These are phyloP conservation scores for Menidia menidia DNA, from an alignment of 2,797 vertebrate genomes.

Conservation along the genomic window DNA sequence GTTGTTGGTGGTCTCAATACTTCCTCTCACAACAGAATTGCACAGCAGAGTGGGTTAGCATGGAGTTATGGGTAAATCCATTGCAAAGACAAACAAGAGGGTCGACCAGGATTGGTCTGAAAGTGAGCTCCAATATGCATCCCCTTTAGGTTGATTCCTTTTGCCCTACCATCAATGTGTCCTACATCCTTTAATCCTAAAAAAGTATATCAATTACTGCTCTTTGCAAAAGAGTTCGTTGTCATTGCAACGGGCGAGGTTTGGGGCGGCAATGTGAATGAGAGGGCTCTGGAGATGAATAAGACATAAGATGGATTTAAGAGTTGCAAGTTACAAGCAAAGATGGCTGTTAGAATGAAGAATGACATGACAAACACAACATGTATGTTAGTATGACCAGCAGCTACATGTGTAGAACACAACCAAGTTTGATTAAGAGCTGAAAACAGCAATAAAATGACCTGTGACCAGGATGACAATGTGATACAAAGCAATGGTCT, in stretches of 20 bases:
- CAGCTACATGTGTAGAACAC: conserved; percentile 64
- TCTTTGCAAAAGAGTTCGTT: conserved; percentile 71
- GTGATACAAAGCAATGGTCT: conserved; percentile 59
- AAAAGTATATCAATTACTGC: conserved; percentile 45
- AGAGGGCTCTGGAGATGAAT: conserved; percentile 71
- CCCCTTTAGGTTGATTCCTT: conserved; percentile 47
- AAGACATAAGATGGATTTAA: conserved; percentile 77
- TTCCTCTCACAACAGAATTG: conserved; percentile 78
- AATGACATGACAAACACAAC: conserved; percentile 74
- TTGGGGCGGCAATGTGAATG: conserved; percentile 75
- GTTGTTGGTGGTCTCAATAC: conserved; percentile 80
- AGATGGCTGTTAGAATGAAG: conserved; percentile 80
- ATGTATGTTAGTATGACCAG: conserved; percentile 78
- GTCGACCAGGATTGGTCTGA: conserved; percentile 85
- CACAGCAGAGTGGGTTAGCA: conserved; percentile 81
- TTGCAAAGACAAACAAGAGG: conserved; percentile 85
- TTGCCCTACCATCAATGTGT: conserved; percentile 42
- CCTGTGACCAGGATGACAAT: conserved; percentile 58
- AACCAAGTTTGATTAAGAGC: conserved; percentile 74
- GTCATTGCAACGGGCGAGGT: conserved; percentile 77
- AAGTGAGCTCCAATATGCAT: conserved; percentile 57
- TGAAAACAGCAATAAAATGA: conserved; percentile 72
- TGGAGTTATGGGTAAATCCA: conserved; percentile 83
- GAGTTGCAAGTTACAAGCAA: conserved; percentile 77
- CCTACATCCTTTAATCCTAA: conserved; percentile 43